A percentile compares a stretch with the other conserved stretches of the same genome.
Conservation (phyloP, 2,888 invertebrate species). For the Dryomyza anilis region DNA sequence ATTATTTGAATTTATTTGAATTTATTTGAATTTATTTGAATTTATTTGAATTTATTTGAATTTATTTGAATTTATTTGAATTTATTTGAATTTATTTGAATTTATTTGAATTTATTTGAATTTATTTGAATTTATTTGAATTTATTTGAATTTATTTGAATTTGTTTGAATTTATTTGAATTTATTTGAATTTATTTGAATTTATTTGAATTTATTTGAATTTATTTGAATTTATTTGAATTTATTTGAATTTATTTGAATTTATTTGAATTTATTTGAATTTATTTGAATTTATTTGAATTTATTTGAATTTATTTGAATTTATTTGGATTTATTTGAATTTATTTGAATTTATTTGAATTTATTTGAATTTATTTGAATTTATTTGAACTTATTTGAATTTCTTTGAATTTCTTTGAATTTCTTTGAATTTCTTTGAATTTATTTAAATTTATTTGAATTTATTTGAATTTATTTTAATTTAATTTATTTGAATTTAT, state of each 20-base stretch:
- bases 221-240: background rate
- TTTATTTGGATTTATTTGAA: background rate
- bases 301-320: background rate
- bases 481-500: background rate
- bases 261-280: background rate
- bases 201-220: background rate
- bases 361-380: too few species aligned
- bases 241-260: background rate
- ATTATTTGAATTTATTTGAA: background rate
- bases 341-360: background rate
- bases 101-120: background rate
- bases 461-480: too few species aligned
- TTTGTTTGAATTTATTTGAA: background rate
- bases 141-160: background rate
- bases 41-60: background rate
- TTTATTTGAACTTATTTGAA: background rate
- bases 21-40: too few species aligned
- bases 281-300: too few species aligned
- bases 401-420: background rate
- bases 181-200: background rate
- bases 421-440: background rate
- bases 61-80: background rate
- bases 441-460: background rate
- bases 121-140: too few species aligned
- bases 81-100: background rate